Conservation (phyloP, 2,888 invertebrate species). For the Pyrrhia umbra region DNA sequence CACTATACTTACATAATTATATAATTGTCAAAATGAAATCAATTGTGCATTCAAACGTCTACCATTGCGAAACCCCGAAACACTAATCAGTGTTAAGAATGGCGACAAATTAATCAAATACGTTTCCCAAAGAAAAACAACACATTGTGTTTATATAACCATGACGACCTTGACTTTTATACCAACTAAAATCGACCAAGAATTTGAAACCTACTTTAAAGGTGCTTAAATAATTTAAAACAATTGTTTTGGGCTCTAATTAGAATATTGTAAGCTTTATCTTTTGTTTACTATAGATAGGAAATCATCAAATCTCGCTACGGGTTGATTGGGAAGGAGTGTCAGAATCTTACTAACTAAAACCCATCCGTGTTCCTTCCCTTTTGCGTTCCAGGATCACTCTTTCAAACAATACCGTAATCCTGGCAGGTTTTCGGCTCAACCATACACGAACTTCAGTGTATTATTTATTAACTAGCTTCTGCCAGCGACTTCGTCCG, state of each 20-base stretch:
- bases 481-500: too few relatives aligned
- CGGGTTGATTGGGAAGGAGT: too few relatives aligned
- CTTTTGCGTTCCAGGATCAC: too few relatives aligned
- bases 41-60: not conserved
- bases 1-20: not conserved
- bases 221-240: not conserved
- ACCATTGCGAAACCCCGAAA: not conserved
- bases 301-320: too few relatives aligned
- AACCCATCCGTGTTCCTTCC: too few relatives aligned
- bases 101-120: slow-evolving; percentile 10
- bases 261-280: too few relatives aligned
- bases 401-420: too few relatives aligned
- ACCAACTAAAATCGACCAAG: not conserved
- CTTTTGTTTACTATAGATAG: too few relatives aligned
- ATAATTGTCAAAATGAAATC: not conserved
- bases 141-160: slow-evolving; percentile 41
- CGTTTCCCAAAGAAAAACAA: slow-evolving; percentile 30
- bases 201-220: not conserved
- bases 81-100: slow-evolving; percentile 9
- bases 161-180: slow-evolving; percentile 41
- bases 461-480: too few relatives aligned
- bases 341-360: too few relatives aligned
- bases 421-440: too few relatives aligned
- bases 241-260: not conserved
- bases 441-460: too few relatives aligned